Conservation (phyloP, 2,888 invertebrate genomes). For the Cheilosia vulpina region DNA sequence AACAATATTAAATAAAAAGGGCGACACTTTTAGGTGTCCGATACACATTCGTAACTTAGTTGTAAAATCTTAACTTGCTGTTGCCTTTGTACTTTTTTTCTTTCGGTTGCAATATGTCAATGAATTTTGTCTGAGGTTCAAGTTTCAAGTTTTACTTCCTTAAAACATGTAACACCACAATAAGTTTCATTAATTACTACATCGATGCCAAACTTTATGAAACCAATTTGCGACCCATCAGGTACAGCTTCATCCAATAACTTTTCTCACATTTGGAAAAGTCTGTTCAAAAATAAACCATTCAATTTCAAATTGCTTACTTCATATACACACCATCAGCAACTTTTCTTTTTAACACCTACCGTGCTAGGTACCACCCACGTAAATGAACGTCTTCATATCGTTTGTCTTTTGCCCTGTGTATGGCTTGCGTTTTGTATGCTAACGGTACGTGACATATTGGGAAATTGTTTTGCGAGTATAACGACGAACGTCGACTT, state of each 20-base stretch:
- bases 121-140: no score
- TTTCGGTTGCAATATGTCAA: no score
- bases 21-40: no score
- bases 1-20: no score
- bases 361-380: not conserved
- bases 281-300: conserved; percentile 37
- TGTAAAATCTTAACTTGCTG: no score
- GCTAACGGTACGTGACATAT: conserved; percentile 51
- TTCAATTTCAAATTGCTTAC: conserved; percentile 39
- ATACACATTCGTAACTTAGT: no score
- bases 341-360: not conserved
- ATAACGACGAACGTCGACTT: conserved; percentile 21
- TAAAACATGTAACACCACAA: no score
- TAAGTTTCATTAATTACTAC: not conserved
- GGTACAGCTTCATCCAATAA: not conserved
- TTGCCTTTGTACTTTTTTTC: no score
- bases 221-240: not conserved
- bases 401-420: not conserved
- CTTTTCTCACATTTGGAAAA: not conserved
- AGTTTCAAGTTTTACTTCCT: no score
- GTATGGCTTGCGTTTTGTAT: conserved; percentile 5
- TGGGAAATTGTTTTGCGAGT: conserved; percentile 53
- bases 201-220: not conserved
- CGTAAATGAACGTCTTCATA: conserved; percentile 33
- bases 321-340: not conserved